Evolutionary conservation across 2,888 invertebrate species (phyloP).

Genomic region (Lamproptera curius): DNA sequence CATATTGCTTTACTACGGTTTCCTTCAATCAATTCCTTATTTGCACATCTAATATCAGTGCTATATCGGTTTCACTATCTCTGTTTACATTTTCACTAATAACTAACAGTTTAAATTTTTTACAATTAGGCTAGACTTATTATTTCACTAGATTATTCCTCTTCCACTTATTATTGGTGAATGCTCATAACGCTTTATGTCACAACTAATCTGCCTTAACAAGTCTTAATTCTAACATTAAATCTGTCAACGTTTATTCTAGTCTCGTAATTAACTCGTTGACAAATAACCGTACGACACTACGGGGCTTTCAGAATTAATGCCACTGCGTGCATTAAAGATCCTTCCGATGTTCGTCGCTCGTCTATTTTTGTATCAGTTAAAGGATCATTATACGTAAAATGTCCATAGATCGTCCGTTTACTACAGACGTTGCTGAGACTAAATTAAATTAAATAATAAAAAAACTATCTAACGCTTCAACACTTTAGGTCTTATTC

Average conservation of each 20-base stretch:
- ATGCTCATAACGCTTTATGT: slow-evolving; percentile 43
- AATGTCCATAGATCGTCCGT: slow-evolving; percentile 37
- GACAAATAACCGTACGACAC: slow-evolving; percentile 68
- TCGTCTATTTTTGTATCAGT: slow-evolving; percentile 56
- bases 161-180: slow-evolving; percentile 34
- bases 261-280: slow-evolving; percentile 59
- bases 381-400: slow-evolving; percentile 44
- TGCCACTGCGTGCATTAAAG: slow-evolving; percentile 57
- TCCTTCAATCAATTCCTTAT: slow-evolving; percentile 30
- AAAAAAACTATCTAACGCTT: slow-evolving; percentile 33
- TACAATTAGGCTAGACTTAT: too few relatives aligned
- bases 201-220: slow-evolving; percentile 49
- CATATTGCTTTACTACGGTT: slow-evolving; percentile 46
- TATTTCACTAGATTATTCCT: not conserved
- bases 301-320: slow-evolving; percentile 51
- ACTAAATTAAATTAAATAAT: slow-evolving; percentile 46
- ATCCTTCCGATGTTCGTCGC: slow-evolving; percentile 37
- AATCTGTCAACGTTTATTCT: slow-evolving; percentile 63
- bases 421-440: slow-evolving; percentile 39
- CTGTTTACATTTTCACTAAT: slow-evolving; percentile 61
- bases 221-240: slow-evolving; percentile 49
- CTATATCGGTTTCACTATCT: slow-evolving; percentile 57
- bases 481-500: slow-evolving; percentile 40
- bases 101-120: slow-evolving; percentile 18
- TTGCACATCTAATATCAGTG: slow-evolving; percentile 29